phyloP scores from a whole-genome alignment of 64 coral and sea anemone species.

The Platygyra sinensis region DNA sequence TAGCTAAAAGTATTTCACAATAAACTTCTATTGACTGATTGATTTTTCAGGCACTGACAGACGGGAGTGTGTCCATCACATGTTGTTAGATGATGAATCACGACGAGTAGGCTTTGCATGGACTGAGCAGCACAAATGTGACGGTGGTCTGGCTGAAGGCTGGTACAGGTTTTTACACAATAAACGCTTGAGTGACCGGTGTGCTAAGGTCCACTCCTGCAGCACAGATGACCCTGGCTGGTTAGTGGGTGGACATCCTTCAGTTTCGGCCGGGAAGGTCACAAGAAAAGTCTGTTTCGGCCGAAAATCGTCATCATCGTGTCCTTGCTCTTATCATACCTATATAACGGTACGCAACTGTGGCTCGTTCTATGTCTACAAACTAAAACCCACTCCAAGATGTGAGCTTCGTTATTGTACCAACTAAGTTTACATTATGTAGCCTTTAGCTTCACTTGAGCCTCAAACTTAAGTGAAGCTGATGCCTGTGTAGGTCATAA shows the following conservation, averaged over 20 bases:
- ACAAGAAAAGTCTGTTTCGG: conserved; percentile 63
- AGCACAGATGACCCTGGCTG: conserved; percentile 48
- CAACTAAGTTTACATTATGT: background rate
- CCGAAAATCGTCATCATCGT: background rate
- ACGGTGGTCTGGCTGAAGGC: conserved; percentile 54
- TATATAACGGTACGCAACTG: conserved; percentile 77
- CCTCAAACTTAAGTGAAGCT: too few relatives aligned
- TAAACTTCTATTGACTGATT: too few relatives aligned
- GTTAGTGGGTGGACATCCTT: conserved; percentile 63
- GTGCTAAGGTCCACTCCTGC: background rate
- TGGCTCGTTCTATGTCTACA: conserved; percentile 83
- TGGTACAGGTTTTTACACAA: conserved; percentile 71
- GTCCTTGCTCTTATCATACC: background rate
- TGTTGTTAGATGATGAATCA: background rate
- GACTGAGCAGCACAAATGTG: conserved; percentile 6
- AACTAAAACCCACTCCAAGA: conserved; percentile 49
- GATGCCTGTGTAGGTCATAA: too few relatives aligned
- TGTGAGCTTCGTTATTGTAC: conserved; percentile 71
- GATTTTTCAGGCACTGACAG: conserved; percentile 27
- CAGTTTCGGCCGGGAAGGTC: conserved; percentile 52
- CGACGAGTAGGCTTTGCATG: background rate
- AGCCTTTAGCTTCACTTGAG: background rate
- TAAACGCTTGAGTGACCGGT: conserved; percentile 21
- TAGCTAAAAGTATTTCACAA: too few relatives aligned
- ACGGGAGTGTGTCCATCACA: background rate